Conservation (phyloP, 2,113 vertebrate species). For the Onychostruthus taczanowskii region DNA sequence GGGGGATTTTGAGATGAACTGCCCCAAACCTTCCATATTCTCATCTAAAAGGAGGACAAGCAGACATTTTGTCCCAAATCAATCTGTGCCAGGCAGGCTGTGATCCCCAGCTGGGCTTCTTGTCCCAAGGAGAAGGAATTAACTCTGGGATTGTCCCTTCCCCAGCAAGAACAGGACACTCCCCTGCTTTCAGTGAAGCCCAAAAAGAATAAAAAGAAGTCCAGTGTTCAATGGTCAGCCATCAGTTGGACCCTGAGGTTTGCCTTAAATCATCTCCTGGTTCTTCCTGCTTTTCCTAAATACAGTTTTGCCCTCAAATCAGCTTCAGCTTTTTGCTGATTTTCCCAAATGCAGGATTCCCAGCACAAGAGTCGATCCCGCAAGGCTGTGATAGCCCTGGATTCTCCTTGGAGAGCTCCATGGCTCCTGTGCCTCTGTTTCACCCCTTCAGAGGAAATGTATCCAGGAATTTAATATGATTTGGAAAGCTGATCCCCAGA, state of each 20-base stretch:
- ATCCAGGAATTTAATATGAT: not conserved
- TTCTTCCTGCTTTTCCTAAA: not conserved
- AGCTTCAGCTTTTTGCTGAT: not conserved
- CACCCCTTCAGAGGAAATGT: not conserved
- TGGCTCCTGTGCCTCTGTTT: not conserved
- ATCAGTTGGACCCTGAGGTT: not conserved
- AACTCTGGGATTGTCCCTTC: not conserved
- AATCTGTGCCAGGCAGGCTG: not conserved
- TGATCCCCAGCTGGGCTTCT: not conserved
- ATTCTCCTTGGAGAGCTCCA: not conserved
- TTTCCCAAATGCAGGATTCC: not conserved
- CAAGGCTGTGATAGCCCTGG: not conserved
- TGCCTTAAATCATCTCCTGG: not conserved
- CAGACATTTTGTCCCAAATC: not conserved
- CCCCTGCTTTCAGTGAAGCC: not conserved
- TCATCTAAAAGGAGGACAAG: not conserved
- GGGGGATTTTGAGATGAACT: not conserved
- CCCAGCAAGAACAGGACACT: not conserved
- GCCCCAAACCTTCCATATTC: not conserved
- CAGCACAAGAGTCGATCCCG: not conserved
- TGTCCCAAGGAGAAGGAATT: not conserved
- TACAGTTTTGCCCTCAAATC: not conserved
- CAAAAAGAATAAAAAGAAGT: not conserved
- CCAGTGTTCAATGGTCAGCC: not conserved
- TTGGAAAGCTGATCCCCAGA: conserved; percentile 1